Percentiles rank a stretch among this genome's conserved stretches.
Evolutionary conservation across 1,140 invertebrate species (phyloP).

Genomic region (Drosophila ogumai): DNA sequence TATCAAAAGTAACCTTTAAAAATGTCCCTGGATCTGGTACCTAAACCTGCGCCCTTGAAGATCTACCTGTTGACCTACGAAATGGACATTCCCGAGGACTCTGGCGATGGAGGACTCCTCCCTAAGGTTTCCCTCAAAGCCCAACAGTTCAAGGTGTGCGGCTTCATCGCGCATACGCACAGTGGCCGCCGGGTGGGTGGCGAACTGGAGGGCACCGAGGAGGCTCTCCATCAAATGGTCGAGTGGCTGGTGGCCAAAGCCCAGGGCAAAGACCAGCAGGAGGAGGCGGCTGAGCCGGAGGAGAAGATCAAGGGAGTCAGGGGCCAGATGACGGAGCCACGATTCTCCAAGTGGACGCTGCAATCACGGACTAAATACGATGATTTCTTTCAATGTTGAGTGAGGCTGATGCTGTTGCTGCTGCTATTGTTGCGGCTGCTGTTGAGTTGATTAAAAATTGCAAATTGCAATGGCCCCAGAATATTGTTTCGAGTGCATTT

Average conservation of each 20-base stretch:
- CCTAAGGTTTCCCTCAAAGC: constrained; percentile 35
- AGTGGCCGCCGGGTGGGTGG: constrained; percentile 49
- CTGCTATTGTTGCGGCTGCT: background rate
- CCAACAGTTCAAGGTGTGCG: constrained; percentile 39
- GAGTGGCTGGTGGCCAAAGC: constrained; percentile 39
- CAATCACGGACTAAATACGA: constrained; percentile 45
- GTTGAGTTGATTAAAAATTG: constrained; percentile 50
- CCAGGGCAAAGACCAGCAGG: constrained; percentile 1
- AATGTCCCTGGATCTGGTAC: constrained; percentile 31
- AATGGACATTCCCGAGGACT: constrained; percentile 15
- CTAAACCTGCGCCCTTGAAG: background rate
- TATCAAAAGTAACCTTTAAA: background rate
- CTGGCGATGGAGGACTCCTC: constrained; percentile 2
- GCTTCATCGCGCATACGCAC: constrained; percentile 57
- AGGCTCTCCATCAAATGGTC: constrained; percentile 42
- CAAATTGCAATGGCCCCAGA: constrained; percentile 47
- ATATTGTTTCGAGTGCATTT: constrained; percentile 76
- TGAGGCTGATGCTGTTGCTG: background rate
- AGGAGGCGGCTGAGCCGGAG: too few species aligned
- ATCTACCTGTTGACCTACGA: constrained; percentile 45
- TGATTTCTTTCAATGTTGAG: constrained; percentile 63
- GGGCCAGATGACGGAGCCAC: constrained; percentile 21
- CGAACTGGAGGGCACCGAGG: constrained; percentile 40
- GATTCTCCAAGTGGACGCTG: constrained; percentile 31
- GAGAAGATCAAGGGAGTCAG: background rate